A percentile compares a stretch with the other conserved stretches of the same genome.
Evolutionary conservation across 2,888 invertebrate genomes (phyloP).

Genomic region (Pristionchus maxplancki): DNA sequence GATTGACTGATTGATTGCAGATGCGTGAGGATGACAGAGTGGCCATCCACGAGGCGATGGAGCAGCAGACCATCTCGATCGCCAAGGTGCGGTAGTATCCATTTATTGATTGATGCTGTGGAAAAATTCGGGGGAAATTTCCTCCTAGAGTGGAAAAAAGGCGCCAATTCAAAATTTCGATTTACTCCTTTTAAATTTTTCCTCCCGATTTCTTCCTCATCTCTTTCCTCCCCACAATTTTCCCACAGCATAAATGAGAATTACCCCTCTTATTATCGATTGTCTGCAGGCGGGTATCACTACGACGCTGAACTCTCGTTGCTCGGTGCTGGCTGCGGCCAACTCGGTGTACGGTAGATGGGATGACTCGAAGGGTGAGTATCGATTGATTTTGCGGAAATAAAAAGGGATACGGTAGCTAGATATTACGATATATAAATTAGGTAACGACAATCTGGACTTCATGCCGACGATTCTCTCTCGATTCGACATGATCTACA

Average conservation of each 20-base stretch:
- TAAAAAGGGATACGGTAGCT: background rate
- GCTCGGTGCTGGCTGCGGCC: constrained; percentile 98
- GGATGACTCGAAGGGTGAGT: constrained; percentile 87
- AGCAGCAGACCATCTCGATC: constrained; percentile 99
- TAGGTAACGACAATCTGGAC: constrained; percentile 95
- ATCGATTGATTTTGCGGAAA: background rate
- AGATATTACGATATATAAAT: background rate
- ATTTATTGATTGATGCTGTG: constrained; percentile 1
- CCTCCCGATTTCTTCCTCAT: too few species aligned
- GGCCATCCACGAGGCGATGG: constrained; percentile 99
- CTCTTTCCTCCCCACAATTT: too few species aligned
- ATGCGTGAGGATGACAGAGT: constrained; percentile 99
- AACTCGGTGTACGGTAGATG: constrained; percentile 98
- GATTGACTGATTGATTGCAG: constrained; percentile 81
- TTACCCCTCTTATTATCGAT: background rate
- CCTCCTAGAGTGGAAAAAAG: too few species aligned
- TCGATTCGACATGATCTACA: constrained; percentile 99
- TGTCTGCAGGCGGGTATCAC: constrained; percentile 91
- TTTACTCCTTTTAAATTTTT: too few species aligned
- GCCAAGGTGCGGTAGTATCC: constrained; percentile 85
- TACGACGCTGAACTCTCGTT: constrained; percentile 96
- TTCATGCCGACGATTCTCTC: constrained; percentile 99
- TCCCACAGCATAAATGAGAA: too few species aligned
- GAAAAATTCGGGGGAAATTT: too few species aligned
- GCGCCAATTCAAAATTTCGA: too few species aligned